Evolutionary conservation across 2,797 vertebrate genomes (phyloP).

Genomic region (Mus minutoides): DNA sequence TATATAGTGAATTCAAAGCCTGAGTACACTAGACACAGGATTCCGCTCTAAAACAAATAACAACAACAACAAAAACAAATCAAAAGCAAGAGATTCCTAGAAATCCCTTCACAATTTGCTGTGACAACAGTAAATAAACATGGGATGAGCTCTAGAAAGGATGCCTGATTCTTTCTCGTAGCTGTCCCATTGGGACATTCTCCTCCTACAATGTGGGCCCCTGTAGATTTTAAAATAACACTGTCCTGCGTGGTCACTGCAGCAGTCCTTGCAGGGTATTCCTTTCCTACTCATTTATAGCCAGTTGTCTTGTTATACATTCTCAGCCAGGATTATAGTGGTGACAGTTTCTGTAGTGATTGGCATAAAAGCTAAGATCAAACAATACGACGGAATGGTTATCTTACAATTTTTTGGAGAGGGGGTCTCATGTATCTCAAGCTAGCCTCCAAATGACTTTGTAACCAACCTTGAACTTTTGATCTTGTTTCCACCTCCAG

Average conservation of each 20-base stretch:
- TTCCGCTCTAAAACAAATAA: not conserved
- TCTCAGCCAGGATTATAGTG: not conserved
- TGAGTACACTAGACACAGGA: not conserved
- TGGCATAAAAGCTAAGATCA: conserved; percentile 45
- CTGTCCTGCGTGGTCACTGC: not conserved
- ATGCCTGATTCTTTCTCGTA: not conserved
- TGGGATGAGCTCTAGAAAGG: not conserved
- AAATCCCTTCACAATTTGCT: not conserved
- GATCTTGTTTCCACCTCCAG: not conserved
- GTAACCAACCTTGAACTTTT: not conserved
- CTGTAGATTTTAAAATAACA: not conserved
- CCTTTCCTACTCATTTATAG: not conserved
- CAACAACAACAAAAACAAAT: not conserved
- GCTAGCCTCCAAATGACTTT: not conserved
- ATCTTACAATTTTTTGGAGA: not conserved
- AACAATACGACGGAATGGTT: not conserved
- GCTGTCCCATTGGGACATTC: not conserved
- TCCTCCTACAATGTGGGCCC: not conserved
- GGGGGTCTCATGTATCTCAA: not conserved
- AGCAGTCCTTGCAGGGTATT: not conserved
- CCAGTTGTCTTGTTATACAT: not conserved
- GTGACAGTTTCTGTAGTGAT: conserved; percentile 29
- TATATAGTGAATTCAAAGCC: not conserved
- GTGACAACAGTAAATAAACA: conserved; percentile 19
- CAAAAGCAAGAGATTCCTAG: conserved; percentile 30